A percentile compares a stretch with the other conserved stretches of the same genome.
Conservation (phyloP, 35 echinoderm and acorn worm species). For the Acanthaster planci region DNA sequence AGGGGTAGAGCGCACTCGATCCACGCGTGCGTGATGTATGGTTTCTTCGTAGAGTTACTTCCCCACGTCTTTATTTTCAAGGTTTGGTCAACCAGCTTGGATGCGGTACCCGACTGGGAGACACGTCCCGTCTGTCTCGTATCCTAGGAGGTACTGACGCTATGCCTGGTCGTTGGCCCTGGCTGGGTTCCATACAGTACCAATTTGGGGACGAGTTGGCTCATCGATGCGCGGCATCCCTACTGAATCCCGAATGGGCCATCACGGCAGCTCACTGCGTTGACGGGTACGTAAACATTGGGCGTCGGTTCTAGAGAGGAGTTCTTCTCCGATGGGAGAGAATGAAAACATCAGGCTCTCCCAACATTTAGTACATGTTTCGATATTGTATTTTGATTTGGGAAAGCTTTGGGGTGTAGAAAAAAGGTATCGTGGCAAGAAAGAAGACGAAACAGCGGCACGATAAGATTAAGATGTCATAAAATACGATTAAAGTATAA, state of each 20-base stretch:
- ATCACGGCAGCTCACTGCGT: constrained; percentile 81
- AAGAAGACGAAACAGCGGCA: too few relatives aligned
- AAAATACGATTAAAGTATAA: too few relatives aligned
- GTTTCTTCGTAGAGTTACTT: too few relatives aligned
- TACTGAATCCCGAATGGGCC: constrained; percentile 54
- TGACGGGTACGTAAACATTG: background rate
- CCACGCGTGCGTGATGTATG: too few relatives aligned
- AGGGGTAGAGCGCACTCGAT: too few relatives aligned
- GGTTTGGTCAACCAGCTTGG: background rate
- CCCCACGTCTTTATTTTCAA: background rate
- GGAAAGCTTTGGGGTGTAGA: too few relatives aligned
- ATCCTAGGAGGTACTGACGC: constrained; percentile 61
- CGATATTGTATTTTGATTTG: background rate
- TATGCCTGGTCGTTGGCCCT: constrained; percentile 54
- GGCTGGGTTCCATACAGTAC: constrained; percentile 60
- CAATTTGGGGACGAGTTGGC: background rate
- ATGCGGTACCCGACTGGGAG: background rate
- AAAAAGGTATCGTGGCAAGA: too few relatives aligned
- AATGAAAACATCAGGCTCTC: background rate
- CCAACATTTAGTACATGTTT: background rate
- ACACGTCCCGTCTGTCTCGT: constrained; percentile 6
- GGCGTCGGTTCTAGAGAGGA: background rate
- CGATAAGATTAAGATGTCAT: too few relatives aligned
- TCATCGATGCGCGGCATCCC: constrained; percentile 55
- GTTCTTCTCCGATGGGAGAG: background rate